Base-by-base conservation (phyloP, 2,797 vertebrate genomes). In the Hypotaenidia okinawae region DNA sequence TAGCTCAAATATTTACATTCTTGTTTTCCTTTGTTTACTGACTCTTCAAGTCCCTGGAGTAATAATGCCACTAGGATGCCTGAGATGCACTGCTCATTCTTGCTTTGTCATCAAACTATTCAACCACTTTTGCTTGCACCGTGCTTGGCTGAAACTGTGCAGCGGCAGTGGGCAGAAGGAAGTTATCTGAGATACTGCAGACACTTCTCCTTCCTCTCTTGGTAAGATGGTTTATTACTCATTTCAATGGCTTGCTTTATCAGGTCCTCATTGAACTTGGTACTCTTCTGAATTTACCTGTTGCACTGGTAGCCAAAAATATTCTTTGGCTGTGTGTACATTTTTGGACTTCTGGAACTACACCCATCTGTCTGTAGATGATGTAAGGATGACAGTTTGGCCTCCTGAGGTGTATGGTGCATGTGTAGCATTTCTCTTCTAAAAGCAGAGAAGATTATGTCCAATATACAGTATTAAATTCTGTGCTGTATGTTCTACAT, bases 401-500 rank as follows among this genome's bases (percentile, higher is more conserved):
- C 63, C 33, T n/a, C 4, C 41, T 73, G 54, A 33, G 37, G 28
- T 19, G 10, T 74, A 30, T 13, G 49, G 15, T 25, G 24, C 15
- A 25, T 22, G 16, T 32, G n/a, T 81, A 82, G 16, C 8, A 1
- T 76, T 75, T 74, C 15, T 27, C 35, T 72, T 58, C 32, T 54
- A 68, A 59, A 69, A 82, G 67, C 32, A 59, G 67, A 16, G 39
- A 28, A 70, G 37, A 8, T 83, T 55, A 27, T 59, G 13, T 30
- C 21, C 11, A 30, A 1, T 11, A 0, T 47, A 3, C 10, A 3
- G 41, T 2, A 4, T 10, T 41, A 35, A 45, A 66, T 58, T 70
- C 66, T 58, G 6, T 45, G 35, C 25, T 49, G 1, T 61, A 8
- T 11, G 13, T 43, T 73, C 37, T 52, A 9, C 57, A 24, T 52